Conservation (phyloP, 2,113 vertebrate species). For the Recurvirostra avosetta region DNA sequence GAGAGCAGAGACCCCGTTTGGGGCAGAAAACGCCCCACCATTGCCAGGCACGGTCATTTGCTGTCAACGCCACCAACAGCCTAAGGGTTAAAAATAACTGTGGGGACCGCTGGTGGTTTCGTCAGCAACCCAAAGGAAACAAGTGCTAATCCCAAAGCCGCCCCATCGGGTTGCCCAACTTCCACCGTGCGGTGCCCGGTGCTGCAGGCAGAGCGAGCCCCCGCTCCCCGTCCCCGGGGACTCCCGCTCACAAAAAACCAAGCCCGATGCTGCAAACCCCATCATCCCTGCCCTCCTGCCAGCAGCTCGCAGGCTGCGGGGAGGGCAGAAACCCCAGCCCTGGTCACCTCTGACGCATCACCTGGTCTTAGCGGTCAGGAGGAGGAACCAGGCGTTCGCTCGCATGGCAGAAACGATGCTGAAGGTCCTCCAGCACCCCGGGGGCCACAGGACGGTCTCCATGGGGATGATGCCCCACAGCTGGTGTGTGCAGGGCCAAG, state of each 20-base stretch:
- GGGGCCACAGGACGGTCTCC: neutral
- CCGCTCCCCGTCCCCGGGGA: rapidly evolving
- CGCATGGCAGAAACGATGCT: rapidly evolving
- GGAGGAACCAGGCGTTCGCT: rapidly evolving
- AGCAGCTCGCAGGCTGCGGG: neutral
- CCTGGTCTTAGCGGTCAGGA: neutral
- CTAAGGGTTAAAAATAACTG: neutral
- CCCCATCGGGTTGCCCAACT: neutral
- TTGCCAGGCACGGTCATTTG: neutral
- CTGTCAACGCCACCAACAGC: neutral
- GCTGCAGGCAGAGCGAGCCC: neutral
- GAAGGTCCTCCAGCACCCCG: neutral
- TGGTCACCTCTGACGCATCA: neutral
- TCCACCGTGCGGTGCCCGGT: neutral
- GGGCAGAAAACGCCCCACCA: neutral
- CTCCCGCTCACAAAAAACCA: rapidly evolving
- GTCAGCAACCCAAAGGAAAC: constrained; percentile 1
- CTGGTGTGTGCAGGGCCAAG: rapidly evolving
- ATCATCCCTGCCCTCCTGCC: neutral
- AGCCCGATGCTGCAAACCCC: neutral
- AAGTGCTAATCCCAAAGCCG: neutral
- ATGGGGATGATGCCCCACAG: neutral
- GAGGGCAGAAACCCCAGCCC: neutral
- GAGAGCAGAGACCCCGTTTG: neutral
- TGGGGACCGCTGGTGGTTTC: neutral